Conservation (phyloP, 2,888 invertebrate genomes). For the Strigamia transsilvanica region DNA sequence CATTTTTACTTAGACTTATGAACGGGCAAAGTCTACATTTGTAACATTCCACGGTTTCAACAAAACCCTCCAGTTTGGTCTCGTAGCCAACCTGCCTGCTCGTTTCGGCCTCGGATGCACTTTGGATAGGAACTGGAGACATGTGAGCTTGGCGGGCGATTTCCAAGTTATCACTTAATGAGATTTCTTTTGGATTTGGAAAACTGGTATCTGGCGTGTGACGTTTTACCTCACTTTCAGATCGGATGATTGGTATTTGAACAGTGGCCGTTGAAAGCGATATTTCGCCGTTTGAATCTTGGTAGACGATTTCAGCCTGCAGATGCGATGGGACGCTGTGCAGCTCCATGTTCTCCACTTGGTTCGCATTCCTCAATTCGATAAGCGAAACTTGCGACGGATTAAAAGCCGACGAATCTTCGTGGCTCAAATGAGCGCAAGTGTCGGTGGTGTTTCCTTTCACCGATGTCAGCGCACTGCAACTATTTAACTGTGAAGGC, state of each 20-base stretch:
- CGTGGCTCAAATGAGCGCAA: background rate
- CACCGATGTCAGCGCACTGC: slow-evolving; percentile 1
- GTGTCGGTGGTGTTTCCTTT: background rate
- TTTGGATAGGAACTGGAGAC: background rate
- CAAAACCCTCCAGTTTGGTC: slow-evolving; percentile 53
- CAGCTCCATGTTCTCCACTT: background rate
- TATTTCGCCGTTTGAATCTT: background rate
- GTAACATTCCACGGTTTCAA: slow-evolving; percentile 64
- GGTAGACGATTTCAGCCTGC: slow-evolving; percentile 48
- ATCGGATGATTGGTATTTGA: slow-evolving; percentile 43
- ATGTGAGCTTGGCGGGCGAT: background rate
- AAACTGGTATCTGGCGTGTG: background rate
- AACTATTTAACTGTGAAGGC: slow-evolving; percentile 52
- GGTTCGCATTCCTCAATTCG: background rate
- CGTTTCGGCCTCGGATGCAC: background rate
- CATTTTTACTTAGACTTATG: slow-evolving; percentile 69
- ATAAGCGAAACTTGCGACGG: slow-evolving; percentile 22
- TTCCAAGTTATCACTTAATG: background rate
- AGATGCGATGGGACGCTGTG: background rate
- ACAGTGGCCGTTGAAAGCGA: background rate
- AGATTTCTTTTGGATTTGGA: background rate
- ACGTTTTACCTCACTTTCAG: background rate
- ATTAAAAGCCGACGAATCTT: background rate
- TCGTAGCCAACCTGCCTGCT: background rate
- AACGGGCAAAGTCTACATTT: slow-evolving; percentile 70